Evolutionary conservation across 2,888 invertebrate genomes (phyloP).

Genomic region (Thera obeliscata): DNA sequence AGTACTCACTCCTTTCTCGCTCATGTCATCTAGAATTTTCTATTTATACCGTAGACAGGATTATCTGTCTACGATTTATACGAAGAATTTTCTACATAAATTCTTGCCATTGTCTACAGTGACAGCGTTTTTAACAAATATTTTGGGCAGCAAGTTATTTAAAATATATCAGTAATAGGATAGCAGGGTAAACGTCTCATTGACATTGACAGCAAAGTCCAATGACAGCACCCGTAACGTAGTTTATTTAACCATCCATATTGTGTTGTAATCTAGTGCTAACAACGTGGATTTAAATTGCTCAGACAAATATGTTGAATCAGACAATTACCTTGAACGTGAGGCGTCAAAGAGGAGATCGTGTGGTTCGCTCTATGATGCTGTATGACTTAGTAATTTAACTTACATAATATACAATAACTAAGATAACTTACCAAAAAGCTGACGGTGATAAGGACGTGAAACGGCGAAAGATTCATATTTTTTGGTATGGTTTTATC

Average conservation of each 20-base stretch:
- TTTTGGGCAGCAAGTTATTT: no score
- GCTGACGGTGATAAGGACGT: conserved; percentile 46
- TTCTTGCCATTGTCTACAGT: no score
- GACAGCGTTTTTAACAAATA: no score
- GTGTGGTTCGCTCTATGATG: no score
- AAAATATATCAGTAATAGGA: no score
- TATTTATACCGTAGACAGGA: no score
- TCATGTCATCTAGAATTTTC: no score
- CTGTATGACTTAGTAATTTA: neutral
- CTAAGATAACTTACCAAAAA: conserved; percentile 51
- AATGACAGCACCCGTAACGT: neutral
- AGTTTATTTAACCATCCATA: no score
- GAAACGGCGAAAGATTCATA: conserved; percentile 45
- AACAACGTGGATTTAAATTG: neutral
- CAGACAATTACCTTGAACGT: neutral
- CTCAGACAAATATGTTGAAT: neutral
- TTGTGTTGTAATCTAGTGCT: neutral
- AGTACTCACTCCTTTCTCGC: no score
- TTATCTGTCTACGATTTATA: no score
- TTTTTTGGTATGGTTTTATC: conserved; percentile 7
- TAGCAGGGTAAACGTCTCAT: neutral
- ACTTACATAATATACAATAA: neutral
- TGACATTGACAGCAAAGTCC: neutral
- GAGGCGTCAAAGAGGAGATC: no score
- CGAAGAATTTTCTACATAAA: no score